phyloP scores from a whole-genome alignment of 2,113 vertebrate genomes.

The Pycnonotus jocosus region DNA sequence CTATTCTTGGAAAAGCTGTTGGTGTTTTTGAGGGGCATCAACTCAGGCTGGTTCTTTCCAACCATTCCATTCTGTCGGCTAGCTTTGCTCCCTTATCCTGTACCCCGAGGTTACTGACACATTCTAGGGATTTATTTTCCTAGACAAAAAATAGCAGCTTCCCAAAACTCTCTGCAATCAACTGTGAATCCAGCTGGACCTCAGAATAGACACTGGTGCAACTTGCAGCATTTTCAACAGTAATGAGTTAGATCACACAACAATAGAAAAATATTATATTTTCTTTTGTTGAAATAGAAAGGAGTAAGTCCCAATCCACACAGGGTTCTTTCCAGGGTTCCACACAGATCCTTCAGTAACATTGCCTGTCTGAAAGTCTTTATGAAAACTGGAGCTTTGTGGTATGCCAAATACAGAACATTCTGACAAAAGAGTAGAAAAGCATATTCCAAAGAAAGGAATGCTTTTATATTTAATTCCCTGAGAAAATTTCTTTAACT shows the following conservation, averaged over 20 bases:
- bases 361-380: background rate
- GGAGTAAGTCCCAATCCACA: background rate
- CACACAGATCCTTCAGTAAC: background rate
- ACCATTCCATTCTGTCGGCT: background rate
- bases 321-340: background rate
- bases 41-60: background rate
- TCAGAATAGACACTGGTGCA: background rate
- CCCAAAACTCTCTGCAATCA: background rate
- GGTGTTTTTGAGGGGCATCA: background rate
- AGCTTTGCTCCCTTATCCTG: background rate
- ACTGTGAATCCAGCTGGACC: background rate
- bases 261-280: background rate
- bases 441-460: constrained; percentile 27
- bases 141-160: background rate
- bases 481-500: constrained; percentile 13
- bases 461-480: constrained; percentile 36
- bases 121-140: background rate
- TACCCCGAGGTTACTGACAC: background rate
- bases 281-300: background rate
- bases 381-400: background rate
- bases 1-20: background rate
- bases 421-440: constrained; percentile 15
- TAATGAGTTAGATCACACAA: background rate
- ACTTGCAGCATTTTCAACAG: background rate
- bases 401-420: background rate